These are phyloP conservation scores for Drosophila pallidifrons DNA, from an alignment of 1,140 invertebrate species.

Conservation along the genomic window DNA sequence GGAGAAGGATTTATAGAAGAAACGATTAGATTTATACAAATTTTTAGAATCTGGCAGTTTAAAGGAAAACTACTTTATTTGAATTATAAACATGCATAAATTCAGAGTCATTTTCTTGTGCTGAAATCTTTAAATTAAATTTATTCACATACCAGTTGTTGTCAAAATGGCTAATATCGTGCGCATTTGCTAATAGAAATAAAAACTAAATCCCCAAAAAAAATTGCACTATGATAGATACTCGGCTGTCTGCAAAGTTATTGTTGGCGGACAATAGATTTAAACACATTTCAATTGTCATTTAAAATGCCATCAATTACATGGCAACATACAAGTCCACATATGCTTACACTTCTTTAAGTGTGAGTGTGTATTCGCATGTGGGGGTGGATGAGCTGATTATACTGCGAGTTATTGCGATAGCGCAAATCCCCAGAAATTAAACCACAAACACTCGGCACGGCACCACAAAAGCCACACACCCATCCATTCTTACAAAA, in stretches of 20 bases:
- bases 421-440: slow-evolving; percentile 48
- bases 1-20: not conserved
- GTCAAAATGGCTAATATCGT: too few species aligned
- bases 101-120: too few species aligned
- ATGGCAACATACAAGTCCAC: not conserved
- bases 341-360: slow-evolving; percentile 3
- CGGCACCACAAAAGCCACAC: slow-evolving; percentile 51
- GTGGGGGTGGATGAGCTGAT: slow-evolving; percentile 4
- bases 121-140: too few species aligned
- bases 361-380: not conserved
- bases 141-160: too few species aligned
- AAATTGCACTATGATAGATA: not conserved
- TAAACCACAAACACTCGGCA: slow-evolving; percentile 57
- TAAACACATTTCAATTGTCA: slow-evolving; percentile 48
- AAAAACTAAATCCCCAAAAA: not conserved
- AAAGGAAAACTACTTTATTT: not conserved
- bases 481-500: not conserved
- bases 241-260: not conserved
- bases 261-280: slow-evolving; percentile 9
- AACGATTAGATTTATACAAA: not conserved
- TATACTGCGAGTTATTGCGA: slow-evolving; percentile 31
- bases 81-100: too few species aligned
- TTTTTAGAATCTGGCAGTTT: not conserved
- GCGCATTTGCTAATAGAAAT: not conserved
- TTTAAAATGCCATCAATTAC: slow-evolving; percentile 49